Evolutionary conservation across 2,113 vertebrate genomes (phyloP).

Genomic region (Anser cygnoides): DNA sequence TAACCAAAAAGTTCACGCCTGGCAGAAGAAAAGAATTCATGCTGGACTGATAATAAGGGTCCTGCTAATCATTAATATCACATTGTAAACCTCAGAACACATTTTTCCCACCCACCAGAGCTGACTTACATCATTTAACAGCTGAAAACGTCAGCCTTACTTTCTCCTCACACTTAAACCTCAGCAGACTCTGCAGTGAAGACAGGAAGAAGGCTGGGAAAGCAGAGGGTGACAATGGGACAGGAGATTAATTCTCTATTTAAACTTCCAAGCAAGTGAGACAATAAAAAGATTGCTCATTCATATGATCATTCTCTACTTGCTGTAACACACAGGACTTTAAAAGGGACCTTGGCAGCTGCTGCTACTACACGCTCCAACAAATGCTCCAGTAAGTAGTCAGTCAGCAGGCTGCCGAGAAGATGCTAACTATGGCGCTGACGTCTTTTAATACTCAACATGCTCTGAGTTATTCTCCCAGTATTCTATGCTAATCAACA

Average conservation of each 20-base stretch:
- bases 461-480: not conserved
- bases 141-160: slow-evolving; percentile 15
- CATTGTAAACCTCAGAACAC: not conserved
- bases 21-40: not conserved
- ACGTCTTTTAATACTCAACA: not conserved
- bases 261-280: slow-evolving; percentile 15
- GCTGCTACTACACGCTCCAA: not conserved
- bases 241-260: not conserved
- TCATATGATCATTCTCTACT: not conserved
- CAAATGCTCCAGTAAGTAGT: not conserved
- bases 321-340: not conserved
- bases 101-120: not conserved
- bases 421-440: not conserved
- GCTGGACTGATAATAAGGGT: not conserved
- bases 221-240: not conserved
- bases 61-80: not conserved
- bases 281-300: not conserved
- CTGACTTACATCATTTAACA: slow-evolving; percentile 46
- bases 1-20: not conserved
- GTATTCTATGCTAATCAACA: not conserved
- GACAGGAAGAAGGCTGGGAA: not conserved
- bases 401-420: not conserved
- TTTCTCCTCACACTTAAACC: slow-evolving; percentile 1
- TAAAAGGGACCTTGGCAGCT: slow-evolving; percentile 28
- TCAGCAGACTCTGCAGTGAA: not conserved